These are phyloP conservation scores for Drosophila bocqueti DNA, from an alignment of 1,140 invertebrate genomes.

Conservation along the genomic window DNA sequence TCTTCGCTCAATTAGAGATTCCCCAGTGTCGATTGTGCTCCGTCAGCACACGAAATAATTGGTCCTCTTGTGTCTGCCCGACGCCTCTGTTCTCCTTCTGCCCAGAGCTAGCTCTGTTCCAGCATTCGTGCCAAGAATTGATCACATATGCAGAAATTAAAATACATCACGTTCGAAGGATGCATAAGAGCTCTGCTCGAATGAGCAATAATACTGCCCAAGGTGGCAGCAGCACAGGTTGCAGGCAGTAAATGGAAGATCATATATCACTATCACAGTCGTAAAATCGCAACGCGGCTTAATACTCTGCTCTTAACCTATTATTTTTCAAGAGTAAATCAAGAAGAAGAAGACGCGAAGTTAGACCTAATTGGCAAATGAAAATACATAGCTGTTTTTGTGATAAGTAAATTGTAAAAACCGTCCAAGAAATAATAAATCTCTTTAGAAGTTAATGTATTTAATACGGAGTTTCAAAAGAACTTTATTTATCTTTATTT, in stretches of 20 bases:
- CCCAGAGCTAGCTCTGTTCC: slow-evolving; percentile 3
- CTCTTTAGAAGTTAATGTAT: not conserved
- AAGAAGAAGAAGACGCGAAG: not conserved
- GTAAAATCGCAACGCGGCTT: not conserved
- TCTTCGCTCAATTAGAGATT: slow-evolving; percentile 61
- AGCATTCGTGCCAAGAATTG: slow-evolving; percentile 56
- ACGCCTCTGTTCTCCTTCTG: slow-evolving; percentile 5
- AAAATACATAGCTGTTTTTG: not conserved
- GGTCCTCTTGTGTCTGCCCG: slow-evolving; percentile 29
- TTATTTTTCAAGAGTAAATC: not conserved
- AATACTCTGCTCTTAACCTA: not conserved
- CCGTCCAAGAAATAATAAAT: not conserved
- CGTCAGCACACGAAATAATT: slow-evolving; percentile 63
- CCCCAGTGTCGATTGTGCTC: slow-evolving; percentile 51
- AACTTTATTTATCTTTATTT: not conserved
- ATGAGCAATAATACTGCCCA: slow-evolving; percentile 24
- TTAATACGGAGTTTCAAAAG: not conserved
- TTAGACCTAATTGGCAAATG: not conserved
- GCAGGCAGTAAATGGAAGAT: slow-evolving; percentile 18
- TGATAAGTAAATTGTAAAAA: not conserved
- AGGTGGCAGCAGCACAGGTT: slow-evolving; percentile 19
- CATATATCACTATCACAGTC: slow-evolving; percentile 17
- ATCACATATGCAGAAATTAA: slow-evolving; percentile 56
- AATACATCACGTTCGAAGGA: slow-evolving; percentile 52
- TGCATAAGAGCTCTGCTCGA: slow-evolving; percentile 31